phyloP scores from a whole-genome alignment of 2,888 invertebrate genomes.

The Tineola bisselliella region DNA sequence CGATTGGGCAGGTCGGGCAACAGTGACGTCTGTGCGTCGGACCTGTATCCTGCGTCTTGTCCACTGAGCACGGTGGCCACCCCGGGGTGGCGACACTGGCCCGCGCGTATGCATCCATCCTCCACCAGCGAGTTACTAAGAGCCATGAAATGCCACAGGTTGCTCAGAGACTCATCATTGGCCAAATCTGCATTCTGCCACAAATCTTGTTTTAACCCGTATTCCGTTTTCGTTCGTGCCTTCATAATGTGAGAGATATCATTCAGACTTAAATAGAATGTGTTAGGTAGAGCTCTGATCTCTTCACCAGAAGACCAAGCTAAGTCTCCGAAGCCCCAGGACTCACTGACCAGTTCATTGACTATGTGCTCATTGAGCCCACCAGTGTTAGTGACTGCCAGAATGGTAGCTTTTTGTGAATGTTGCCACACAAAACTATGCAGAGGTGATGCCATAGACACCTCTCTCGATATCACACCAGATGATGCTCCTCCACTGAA shows the following conservation, averaged over 20 bases:
- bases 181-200: conserved; percentile 83
- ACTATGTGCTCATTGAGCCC: conserved; percentile 78
- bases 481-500: not conserved
- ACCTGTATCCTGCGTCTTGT: conserved; percentile 58
- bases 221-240: conserved; percentile 74
- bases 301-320: conserved; percentile 77
- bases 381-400: conserved; percentile 74
- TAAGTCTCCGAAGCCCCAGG: conserved; percentile 77
- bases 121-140: conserved; percentile 76
- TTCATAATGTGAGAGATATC: conserved; percentile 82
- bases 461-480: conserved; percentile 22
- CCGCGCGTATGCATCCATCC: conserved; percentile 70
- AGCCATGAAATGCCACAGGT: conserved; percentile 86
- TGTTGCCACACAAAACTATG: conserved; percentile 92
- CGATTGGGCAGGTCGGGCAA: conserved; percentile 73
- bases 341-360: conserved; percentile 82
- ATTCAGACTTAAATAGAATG: conserved; percentile 64
- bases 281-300: conserved; percentile 57
- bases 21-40: conserved; percentile 69
- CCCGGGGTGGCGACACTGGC: conserved; percentile 72
- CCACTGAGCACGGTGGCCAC: conserved; percentile 66
- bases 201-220: conserved; percentile 81
- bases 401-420: conserved; percentile 77
- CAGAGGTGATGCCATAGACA: conserved; percentile 53
- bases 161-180: conserved; percentile 77